Percentiles rank a stretch among this genome's conserved stretches.
These are phyloP conservation scores for Drosophila suzukii DNA, from an alignment of 1,140 invertebrate species.

Conservation along the genomic window DNA sequence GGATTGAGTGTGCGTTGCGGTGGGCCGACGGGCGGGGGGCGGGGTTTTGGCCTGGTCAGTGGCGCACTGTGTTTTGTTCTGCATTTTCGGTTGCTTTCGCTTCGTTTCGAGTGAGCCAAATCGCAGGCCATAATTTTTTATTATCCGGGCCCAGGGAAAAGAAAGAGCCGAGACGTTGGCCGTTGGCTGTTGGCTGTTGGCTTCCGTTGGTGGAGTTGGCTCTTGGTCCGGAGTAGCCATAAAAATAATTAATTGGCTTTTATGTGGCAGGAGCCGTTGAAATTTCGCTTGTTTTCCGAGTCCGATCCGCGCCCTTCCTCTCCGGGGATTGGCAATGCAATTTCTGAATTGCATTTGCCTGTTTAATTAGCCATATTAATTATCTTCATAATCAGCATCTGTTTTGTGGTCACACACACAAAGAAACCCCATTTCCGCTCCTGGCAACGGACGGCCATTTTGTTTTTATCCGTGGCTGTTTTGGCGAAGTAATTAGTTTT, in stretches of 20 bases:
- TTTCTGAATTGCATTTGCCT: constrained; percentile 51
- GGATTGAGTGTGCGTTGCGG: constrained; percentile 35
- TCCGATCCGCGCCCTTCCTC: constrained; percentile 1
- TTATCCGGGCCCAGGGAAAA: constrained; percentile 44
- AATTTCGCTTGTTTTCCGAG: constrained; percentile 58
- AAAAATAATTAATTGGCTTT: constrained; percentile 82
- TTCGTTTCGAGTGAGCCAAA: constrained; percentile 72
- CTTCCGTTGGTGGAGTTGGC: constrained; percentile 68
- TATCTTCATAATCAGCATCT: constrained; percentile 63
- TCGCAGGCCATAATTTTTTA: constrained; percentile 79
- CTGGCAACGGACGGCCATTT: constrained; percentile 52
- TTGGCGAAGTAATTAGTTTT: constrained; percentile 61
- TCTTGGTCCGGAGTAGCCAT: constrained; percentile 64
- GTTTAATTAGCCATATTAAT: constrained; percentile 78
- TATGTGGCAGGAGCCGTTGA: constrained; percentile 81
- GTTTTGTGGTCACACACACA: constrained; percentile 56
- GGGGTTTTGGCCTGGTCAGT: constrained; percentile 56
- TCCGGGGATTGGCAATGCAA: constrained; percentile 36
- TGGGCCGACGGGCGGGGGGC: neutral
- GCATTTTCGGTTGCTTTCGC: constrained; percentile 27
- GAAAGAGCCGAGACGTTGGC: constrained; percentile 18
- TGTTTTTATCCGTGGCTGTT: constrained; percentile 40
- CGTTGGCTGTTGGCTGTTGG: constrained; percentile 57
- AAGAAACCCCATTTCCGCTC: constrained; percentile 67
- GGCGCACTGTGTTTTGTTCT: constrained; percentile 52